Base-by-base conservation (phyloP, 2,797 vertebrate genomes). In the Poeciliopsis paucimaculata region DNA sequence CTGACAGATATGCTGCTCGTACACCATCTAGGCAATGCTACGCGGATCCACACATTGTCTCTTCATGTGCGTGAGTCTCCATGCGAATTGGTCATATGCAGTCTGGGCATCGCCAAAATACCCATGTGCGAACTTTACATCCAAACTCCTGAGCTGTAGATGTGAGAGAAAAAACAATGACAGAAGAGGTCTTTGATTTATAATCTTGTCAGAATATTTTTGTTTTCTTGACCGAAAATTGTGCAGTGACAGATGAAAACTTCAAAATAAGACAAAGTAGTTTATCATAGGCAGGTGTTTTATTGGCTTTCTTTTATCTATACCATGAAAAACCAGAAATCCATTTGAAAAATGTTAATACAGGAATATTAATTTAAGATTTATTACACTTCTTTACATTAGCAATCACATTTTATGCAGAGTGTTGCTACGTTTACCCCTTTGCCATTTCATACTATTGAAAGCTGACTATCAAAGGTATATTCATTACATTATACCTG, bases 1-100 rank as follows among this genome's bases (percentile, higher is more conserved):
- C 96, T 97, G 97, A 97, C 97, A 98, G 96, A 98, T 97, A 97
- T 97, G 96, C 95, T 97, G 97, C 96, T 97, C 95, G 96, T 96
- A 97, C 96, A 93, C 96, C 96, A 95, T 96, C 96, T 94, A 96
- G 96, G 95, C 95, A 94, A 91, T 93, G 92, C 94, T 91, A 93
- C 92, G 90, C 80, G 73, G 93, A 95, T 93, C 93, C 86, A 95
- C 91, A 88, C 81, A 81, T 34, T 82, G 72, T 73, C 3, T 77
- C 62, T 78, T 77, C 82, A 76, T 79, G 36, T 80, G 81, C 81
- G 51, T 87, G 71, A 85, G 73, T 85, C 78, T 77, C n/a, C 68
- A 73, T 87, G 79, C 10, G 75, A 90, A 84, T 89, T 92, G 90
- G 88, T 92, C 91, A 92, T 89, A 91, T 88, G 71, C 90, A 91